Percentiles rank a stretch among this genome's conserved stretches.
Conservation (phyloP, 2,888 invertebrate genomes). For the Meteorus cinctellus region DNA sequence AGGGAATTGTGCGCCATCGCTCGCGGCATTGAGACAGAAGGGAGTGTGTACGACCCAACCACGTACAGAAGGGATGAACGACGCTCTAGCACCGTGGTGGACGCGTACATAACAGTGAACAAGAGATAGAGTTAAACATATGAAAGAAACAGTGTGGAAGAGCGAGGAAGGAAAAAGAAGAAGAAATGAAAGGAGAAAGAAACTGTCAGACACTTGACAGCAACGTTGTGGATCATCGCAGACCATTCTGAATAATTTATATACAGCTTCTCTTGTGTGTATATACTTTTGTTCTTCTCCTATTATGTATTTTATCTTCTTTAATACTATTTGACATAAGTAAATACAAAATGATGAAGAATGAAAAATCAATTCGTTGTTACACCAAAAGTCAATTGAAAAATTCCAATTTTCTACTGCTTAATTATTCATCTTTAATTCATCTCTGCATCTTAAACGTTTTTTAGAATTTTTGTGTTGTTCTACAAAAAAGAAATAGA, state of each 20-base stretch:
- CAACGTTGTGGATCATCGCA: constrained; percentile 59
- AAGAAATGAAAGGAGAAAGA: constrained; percentile 45
- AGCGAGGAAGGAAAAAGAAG: constrained; percentile 24
- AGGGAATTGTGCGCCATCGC: constrained; percentile 49
- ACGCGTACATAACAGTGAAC: constrained; percentile 23
- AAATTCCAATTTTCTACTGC: no score
- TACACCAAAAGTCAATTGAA: no score
- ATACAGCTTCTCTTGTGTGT: constrained; percentile 38
- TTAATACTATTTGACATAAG: no score
- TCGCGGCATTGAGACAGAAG: constrained; percentile 24
- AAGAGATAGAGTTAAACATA: constrained; percentile 37
- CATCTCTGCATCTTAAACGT: no score
- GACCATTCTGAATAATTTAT: constrained; percentile 64
- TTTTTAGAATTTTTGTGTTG: no score
- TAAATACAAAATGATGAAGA: no score
- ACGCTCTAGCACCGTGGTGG: constrained; percentile 16
- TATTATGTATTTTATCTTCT: neutral
- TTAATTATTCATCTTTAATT: no score
- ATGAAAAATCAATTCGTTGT: no score
- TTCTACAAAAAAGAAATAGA: no score
- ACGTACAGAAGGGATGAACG: constrained; percentile 27
- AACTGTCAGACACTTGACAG: constrained; percentile 56
- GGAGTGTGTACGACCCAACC: neutral
- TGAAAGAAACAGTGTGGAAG: constrained; percentile 3
- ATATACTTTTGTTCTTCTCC: neutral